Conservation (phyloP, 2,797 vertebrate species). For the Megaceryle alcyon region DNA sequence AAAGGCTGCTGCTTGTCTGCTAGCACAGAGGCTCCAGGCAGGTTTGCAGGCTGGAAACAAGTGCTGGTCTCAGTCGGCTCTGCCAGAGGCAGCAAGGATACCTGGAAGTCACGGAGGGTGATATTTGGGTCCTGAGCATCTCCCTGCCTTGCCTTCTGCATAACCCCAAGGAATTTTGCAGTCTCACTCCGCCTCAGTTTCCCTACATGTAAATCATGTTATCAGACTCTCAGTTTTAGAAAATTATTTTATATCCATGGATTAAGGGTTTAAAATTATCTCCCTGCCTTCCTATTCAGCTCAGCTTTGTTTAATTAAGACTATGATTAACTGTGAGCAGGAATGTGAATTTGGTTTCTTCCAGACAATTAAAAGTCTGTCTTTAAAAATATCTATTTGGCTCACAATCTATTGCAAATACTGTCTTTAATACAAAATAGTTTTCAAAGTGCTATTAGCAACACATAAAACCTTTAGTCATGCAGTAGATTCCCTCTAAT, state of each 20-base stretch:
- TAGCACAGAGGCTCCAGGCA: not conserved
- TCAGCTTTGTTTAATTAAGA: constrained; percentile 18
- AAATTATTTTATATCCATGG: not conserved
- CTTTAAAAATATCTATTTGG: not conserved
- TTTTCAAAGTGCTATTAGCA: constrained; percentile 8
- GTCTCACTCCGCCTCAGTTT: not conserved
- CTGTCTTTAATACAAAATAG: not conserved
- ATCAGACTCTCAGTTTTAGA: not conserved
- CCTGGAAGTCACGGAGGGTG: rapidly evolving
- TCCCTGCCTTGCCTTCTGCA: not conserved
- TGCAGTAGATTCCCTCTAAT: not conserved
- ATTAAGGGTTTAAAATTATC: constrained; percentile 10
- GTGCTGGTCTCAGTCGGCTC: not conserved
- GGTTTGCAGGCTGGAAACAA: not conserved
- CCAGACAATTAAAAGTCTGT: not conserved
- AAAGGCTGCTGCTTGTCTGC: constrained; percentile 28
- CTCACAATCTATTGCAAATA: not conserved
- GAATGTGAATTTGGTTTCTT: not conserved
- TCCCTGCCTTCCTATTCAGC: not conserved
- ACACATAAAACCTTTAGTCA: constrained; percentile 8
- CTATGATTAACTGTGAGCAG: not conserved
- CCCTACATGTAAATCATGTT: not conserved
- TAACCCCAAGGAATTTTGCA: not conserved
- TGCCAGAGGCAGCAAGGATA: not conserved
- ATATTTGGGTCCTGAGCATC: not conserved